Base-by-base conservation (phyloP, 1,140 invertebrate genomes). In the Anoplolepis gracilipes region DNA sequence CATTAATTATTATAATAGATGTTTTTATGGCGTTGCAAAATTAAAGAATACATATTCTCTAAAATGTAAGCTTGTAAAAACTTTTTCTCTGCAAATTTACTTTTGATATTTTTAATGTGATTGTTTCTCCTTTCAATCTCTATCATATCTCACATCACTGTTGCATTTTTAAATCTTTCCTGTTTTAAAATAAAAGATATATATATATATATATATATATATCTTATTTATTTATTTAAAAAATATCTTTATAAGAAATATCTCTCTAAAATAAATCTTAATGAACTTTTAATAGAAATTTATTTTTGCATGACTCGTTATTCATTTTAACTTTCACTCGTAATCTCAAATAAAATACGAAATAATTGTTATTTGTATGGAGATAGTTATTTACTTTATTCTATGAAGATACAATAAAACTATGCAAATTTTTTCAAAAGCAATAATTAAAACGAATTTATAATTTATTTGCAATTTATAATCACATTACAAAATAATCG, bases 381-480 rank as follows among this genome's bases (percentile, higher is more conserved):
- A 57, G 53, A 57, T 75, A 57, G n/a, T 36, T 10, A 73, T 57
- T 33, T 25, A 57, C 2, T 13, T 72, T 57, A 11, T 4, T 55
- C 11, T 75, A 59, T 25, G 13, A 57, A 55, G 0, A 11, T 72
- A 72, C 2, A 53, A 36, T 59, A 75, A 75, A 28, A 39, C 1
- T 59, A 5, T 36, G 22, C 39, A 28, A 75, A 75, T 59, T 39
- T 22, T 3, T 28, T 6, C 33, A 30, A 22, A 4, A 75, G 16
- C 53, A 3, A 61, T 61, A 61, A 76, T 62, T 76, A 62, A 62
- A 42, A 62, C 5, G 11, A 61, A 2, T 16, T 75, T 76, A 49
- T 33, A 61, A 76, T 46, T 30, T 22, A 61, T 42, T 22, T 4
- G 3, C 16, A 13, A 19, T 59, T 76, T 2, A 42, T 42, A 76